Evolutionary conservation across 2,797 vertebrate species (phyloP), one percentile per base, ranked within the genome.

Genomic region (Scolopax rusticola): DNA sequence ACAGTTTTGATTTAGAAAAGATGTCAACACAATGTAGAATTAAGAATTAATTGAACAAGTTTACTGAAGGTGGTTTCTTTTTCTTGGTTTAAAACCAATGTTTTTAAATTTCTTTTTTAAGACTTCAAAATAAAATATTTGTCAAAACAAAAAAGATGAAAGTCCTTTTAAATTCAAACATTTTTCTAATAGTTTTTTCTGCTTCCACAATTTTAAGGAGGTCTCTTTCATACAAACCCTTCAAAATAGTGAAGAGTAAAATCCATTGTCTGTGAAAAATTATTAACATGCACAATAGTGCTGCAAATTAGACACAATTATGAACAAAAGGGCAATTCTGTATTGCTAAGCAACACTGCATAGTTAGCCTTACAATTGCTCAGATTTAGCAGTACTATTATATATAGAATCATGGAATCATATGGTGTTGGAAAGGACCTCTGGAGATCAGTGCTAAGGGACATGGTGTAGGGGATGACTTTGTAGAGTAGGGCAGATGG

Each of bases 271-370:
- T 83, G 9, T 61, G 67, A 68, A 28, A 79, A 76, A 60, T 13
- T 0, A 47, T 33, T 69, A 27, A 16, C 5, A 41, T 5, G 17
- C 45, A 53, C 28, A 75, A 6, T 48, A 41, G 12, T 20, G 5
- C 38, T 43, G 16, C 10, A 65, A 53, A 59, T 56, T 57, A 48
- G 20, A 53, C 36, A 50, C 4, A 47, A 76, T 76, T 77, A 75
- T 60, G 25, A 84, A 76, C 17, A 93, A 91, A 86, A 80, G 13
- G n/a, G 15, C 1, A 76, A 77, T 81, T 78, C 14, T 87, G 41
- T 85, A 41, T 96, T 94, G 67, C 60, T 21, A 91, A 74, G 77
- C 68, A 94, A 87, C 63, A 64, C 54, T 85, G 85, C 60, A 69
- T 84, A 61, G 59, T 87, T 61, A 76, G 30, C 45, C 56, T 93